Percentiles rank a stretch among this genome's conserved stretches.
Conservation (phyloP, 2,797 vertebrate species). For the Bovichtus variegatus region DNA sequence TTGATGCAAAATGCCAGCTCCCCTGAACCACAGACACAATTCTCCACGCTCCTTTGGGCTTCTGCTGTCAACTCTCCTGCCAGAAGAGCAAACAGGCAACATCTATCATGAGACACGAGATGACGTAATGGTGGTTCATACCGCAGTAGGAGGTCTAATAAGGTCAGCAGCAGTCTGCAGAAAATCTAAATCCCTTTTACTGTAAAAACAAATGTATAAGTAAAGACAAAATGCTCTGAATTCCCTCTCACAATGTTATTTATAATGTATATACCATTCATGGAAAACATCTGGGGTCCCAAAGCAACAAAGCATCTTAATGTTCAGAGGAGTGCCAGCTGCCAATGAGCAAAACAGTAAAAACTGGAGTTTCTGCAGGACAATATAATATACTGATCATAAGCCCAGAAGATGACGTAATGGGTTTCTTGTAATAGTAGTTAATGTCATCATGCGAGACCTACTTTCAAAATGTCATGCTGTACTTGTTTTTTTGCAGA, state of each 20-base stretch:
- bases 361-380: conserved; percentile 27
- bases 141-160: conserved; percentile 44
- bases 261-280: background rate
- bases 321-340: background rate
- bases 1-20: conserved; percentile 77
- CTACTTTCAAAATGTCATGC: conserved; percentile 39
- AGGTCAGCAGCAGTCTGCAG: conserved; percentile 40
- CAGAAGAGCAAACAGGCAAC: conserved; percentile 60
- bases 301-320: conserved; percentile 8
- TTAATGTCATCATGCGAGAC: conserved; percentile 70
- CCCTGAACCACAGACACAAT: conserved; percentile 73
- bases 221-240: background rate
- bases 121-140: conserved; percentile 77
- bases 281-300: conserved; percentile 4
- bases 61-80: conserved; percentile 68
- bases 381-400: conserved; percentile 31
- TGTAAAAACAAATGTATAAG: background rate
- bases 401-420: conserved; percentile 70
- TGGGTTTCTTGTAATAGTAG: conserved; percentile 71
- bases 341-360: conserved; percentile 14
- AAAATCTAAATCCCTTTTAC: conserved; percentile 19
- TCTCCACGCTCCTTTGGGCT: conserved; percentile 70
- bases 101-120: conserved; percentile 66
- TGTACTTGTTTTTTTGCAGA: conserved; percentile 35
- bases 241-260: background rate